Evolutionary conservation across 1,140 invertebrate species (phyloP).

Genomic region (Drosophila varians): DNA sequence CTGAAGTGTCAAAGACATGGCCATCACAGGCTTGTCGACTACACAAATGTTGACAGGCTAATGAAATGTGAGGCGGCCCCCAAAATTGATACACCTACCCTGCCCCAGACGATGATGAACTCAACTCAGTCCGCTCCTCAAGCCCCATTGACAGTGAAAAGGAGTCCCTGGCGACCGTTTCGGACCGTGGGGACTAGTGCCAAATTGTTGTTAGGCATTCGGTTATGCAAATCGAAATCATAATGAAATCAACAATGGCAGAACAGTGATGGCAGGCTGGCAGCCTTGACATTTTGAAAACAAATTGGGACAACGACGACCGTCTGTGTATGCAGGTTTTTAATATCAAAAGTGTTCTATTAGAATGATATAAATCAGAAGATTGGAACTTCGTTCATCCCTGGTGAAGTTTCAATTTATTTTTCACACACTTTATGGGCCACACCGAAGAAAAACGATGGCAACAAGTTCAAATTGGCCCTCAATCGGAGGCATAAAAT

Average conservation of each 20-base stretch:
- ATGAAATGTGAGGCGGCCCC: constrained; percentile 72
- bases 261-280: constrained; percentile 6
- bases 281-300: constrained; percentile 33
- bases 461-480: constrained; percentile 28
- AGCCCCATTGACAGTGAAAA: constrained; percentile 49
- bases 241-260: constrained; percentile 75
- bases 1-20: constrained; percentile 77
- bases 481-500: constrained; percentile 36
- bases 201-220: constrained; percentile 73
- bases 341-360: too few relatives aligned
- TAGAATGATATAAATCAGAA: too few relatives aligned
- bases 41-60: constrained; percentile 80
- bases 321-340: too few relatives aligned
- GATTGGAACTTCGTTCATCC: constrained; percentile 6
- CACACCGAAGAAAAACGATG: neutral
- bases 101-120: constrained; percentile 31
- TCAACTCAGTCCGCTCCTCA: constrained; percentile 24
- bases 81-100: constrained; percentile 68
- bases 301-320: neutral
- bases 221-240: constrained; percentile 81
- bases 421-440: constrained; percentile 14
- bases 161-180: constrained; percentile 44
- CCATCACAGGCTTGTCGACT: constrained; percentile 42
- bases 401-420: constrained; percentile 33
- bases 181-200: constrained; percentile 6